Conservation (phyloP, 2,113 vertebrate genomes). For the Capreolus pygargus region DNA sequence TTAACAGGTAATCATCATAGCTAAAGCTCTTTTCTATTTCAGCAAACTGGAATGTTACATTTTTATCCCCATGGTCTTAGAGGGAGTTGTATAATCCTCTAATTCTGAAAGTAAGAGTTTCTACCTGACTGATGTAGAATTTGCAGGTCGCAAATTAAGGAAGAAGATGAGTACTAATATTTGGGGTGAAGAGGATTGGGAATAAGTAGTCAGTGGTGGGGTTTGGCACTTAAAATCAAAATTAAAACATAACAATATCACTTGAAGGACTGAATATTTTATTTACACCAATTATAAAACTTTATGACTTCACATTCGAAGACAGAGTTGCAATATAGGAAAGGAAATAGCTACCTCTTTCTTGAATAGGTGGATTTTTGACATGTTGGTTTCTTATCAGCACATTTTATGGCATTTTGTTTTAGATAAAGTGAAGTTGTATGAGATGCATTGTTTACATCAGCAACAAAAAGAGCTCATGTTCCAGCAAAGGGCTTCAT, state of each 20-base stretch:
- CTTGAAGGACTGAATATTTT: neutral
- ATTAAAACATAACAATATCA: neutral
- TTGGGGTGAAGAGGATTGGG: neutral
- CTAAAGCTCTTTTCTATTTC: neutral
- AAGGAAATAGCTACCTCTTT: neutral
- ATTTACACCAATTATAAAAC: neutral
- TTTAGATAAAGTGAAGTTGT: neutral
- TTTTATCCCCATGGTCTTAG: neutral
- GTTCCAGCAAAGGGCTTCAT: neutral
- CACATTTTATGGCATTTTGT: neutral
- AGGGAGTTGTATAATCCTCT: neutral
- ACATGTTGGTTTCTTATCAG: neutral
- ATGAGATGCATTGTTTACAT: neutral
- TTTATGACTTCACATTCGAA: neutral
- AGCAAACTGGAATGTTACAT: neutral
- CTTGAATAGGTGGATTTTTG: neutral
- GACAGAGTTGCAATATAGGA: neutral
- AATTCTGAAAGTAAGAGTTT: slow-evolving; percentile 11
- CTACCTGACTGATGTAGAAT: neutral
- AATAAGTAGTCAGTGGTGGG: neutral
- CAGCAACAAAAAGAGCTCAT: neutral
- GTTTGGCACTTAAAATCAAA: neutral
- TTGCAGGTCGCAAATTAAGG: neutral
- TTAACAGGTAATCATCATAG: neutral
- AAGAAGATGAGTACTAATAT: neutral